Evolutionary conservation across 2,888 invertebrate genomes (phyloP).

Genomic region (Amblyjoppa proteus): DNA sequence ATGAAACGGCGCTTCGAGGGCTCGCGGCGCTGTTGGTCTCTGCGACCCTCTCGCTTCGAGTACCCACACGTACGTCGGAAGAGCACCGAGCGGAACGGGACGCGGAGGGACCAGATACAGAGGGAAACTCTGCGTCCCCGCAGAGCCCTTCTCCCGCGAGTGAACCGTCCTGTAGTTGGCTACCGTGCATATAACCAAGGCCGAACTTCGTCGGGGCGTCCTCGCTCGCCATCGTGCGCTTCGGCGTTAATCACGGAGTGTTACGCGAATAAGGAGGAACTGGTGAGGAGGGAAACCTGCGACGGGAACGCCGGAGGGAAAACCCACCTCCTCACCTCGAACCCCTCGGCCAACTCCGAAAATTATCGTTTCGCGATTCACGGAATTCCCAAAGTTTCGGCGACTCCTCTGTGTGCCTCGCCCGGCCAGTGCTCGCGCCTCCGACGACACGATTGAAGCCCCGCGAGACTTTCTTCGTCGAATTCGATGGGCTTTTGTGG

Average conservation of each 20-base stretch:
- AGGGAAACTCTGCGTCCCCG: not conserved
- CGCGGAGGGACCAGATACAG: conserved; percentile 14
- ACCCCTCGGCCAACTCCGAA: conserved; percentile 16
- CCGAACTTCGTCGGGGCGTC: conserved; percentile 29
- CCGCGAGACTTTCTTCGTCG: conserved; percentile 23
- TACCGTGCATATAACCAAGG: conserved; percentile 34
- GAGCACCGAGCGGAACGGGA: conserved; percentile 24
- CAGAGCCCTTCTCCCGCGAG: conserved; percentile 35
- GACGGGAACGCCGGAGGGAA: conserved; percentile 26
- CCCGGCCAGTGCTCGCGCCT: not conserved
- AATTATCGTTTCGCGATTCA: conserved; percentile 46
- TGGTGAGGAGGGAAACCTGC: conserved; percentile 23
- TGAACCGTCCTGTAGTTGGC: conserved; percentile 14
- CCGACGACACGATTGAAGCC: conserved; percentile 7
- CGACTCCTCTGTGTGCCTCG: conserved; percentile 6
- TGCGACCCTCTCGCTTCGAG: conserved; percentile 34
- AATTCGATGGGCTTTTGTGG: conserved; percentile 2
- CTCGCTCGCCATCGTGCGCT: conserved; percentile 26
- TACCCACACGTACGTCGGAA: conserved; percentile 24
- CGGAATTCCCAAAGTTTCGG: conserved; percentile 17
- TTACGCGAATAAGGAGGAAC: conserved; percentile 42
- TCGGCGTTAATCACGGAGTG: conserved; percentile 46
- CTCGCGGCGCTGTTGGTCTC: conserved; percentile 23
- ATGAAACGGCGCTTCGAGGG: conserved; percentile 19
- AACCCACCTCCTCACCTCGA: conserved; percentile 13